phyloP scores from a whole-genome alignment of 2,888 invertebrate genomes.

The Melanostoma scalare region DNA sequence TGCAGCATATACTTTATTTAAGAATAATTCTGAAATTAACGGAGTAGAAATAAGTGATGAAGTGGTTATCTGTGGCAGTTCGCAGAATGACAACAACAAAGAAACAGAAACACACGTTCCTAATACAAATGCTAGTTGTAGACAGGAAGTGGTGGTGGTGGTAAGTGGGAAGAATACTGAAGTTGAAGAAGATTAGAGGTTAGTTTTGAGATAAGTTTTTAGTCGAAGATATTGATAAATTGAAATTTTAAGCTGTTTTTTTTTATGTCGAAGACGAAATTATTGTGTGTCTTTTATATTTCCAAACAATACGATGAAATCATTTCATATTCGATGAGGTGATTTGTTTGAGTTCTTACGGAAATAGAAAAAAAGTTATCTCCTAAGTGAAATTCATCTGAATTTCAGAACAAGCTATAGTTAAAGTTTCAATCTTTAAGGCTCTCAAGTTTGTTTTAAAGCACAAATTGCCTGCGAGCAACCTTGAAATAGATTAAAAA shows the following conservation, averaged over 20 bases:
- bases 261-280: neutral
- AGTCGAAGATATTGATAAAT: too few relatives aligned
- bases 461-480: too few relatives aligned
- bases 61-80: constrained; percentile 10
- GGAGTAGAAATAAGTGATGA: constrained; percentile 75
- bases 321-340: too few relatives aligned
- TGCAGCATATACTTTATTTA: constrained; percentile 76
- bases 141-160: constrained; percentile 15
- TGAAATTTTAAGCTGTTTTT: neutral
- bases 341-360: too few relatives aligned
- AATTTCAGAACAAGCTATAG: too few relatives aligned
- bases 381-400: too few relatives aligned
- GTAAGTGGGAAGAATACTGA: constrained; percentile 19
- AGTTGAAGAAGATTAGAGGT: constrained; percentile 27
- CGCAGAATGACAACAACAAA: constrained; percentile 5
- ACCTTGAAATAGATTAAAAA: too few relatives aligned
- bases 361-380: too few relatives aligned
- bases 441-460: too few relatives aligned
- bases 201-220: neutral
- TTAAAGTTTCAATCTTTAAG: too few relatives aligned
- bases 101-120: neutral
- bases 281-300: too few relatives aligned
- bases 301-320: too few relatives aligned
- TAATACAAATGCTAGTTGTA: constrained; percentile 22
- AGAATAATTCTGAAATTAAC: constrained; percentile 74